A percentile compares a stretch with the other conserved stretches of the same genome.
phyloP scores from a whole-genome alignment of 1,140 invertebrate genomes.

The Amphibalanus amphitrite region DNA sequence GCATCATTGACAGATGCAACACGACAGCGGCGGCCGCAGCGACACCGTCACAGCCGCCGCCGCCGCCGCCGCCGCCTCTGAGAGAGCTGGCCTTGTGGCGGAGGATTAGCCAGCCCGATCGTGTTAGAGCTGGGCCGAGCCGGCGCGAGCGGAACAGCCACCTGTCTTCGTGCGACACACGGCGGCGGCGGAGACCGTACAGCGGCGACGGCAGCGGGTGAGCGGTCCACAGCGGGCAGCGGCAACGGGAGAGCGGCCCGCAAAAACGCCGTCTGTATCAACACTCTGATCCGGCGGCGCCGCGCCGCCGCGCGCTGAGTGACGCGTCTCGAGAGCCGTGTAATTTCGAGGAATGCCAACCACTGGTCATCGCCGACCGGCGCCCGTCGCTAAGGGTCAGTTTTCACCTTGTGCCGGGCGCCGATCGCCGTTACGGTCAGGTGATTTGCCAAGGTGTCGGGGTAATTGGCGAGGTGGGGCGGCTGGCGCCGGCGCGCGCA shows the following conservation, averaged over 20 bases:
- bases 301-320: not conserved
- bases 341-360: not conserved
- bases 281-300: not conserved
- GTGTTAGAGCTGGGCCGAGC: not conserved
- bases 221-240: too few species aligned
- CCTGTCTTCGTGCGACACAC: not conserved
- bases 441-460: constrained; percentile 2
- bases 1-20: not conserved
- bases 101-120: not conserved
- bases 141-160: not conserved
- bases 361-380: not conserved
- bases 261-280: not conserved
- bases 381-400: not conserved
- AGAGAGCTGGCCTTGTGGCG: not conserved
- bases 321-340: not conserved
- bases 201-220: not conserved
- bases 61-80: too few species aligned
- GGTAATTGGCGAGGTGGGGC: not conserved
- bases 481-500: not conserved
- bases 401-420: not conserved
- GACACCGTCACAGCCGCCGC: not conserved
- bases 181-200: too few species aligned
- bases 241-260: too few species aligned
- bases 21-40: not conserved
- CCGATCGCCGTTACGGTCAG: not conserved